Conservation (phyloP, 2,113 vertebrate species). For the Scomber colias region DNA sequence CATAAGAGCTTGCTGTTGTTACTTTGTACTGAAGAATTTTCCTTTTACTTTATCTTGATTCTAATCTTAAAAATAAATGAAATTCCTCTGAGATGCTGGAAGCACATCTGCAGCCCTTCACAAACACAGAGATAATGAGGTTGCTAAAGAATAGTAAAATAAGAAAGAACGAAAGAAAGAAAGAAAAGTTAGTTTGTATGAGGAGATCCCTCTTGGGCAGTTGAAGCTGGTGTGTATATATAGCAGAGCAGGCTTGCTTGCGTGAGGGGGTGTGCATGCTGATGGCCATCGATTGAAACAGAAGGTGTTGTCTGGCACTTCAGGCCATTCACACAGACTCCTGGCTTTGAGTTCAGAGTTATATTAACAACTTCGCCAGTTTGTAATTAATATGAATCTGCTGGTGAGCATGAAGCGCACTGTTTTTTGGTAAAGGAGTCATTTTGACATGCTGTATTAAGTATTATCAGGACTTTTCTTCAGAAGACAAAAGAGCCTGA, state of each 20-base stretch:
- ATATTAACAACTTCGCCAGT: conserved; percentile 83
- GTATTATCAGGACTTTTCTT: conserved; percentile 7
- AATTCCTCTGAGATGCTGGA: conserved; percentile 65
- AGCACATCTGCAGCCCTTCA: conserved; percentile 59
- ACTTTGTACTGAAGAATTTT: conserved; percentile 40
- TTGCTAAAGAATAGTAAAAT: conserved; percentile 56
- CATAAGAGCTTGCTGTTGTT: conserved; percentile 27
- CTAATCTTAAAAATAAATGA: conserved; percentile 67
- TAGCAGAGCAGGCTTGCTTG: conserved; percentile 60
- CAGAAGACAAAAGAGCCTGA: conserved; percentile 26
- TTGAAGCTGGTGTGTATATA: conserved; percentile 58
- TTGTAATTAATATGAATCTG: conserved; percentile 82
- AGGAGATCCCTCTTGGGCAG: conserved; percentile 70
- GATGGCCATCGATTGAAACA: conserved; percentile 83
- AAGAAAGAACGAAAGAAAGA: conserved; percentile 41
- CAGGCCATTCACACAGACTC: conserved; percentile 81
- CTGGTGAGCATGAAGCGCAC: conserved; percentile 61
- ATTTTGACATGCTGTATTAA: conserved; percentile 50
- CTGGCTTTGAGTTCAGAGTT: conserved; percentile 80
- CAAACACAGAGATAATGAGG: conserved; percentile 69
- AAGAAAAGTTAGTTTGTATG: conserved; percentile 69
- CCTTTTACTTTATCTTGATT: conserved; percentile 60
- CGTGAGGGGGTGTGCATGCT: conserved; percentile 67
- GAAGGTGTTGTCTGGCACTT: conserved; percentile 87
- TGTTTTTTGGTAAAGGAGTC: conserved; percentile 48